phyloP scores from a whole-genome alignment of 1,140 invertebrate species.

The Portunus trituberculatus region DNA sequence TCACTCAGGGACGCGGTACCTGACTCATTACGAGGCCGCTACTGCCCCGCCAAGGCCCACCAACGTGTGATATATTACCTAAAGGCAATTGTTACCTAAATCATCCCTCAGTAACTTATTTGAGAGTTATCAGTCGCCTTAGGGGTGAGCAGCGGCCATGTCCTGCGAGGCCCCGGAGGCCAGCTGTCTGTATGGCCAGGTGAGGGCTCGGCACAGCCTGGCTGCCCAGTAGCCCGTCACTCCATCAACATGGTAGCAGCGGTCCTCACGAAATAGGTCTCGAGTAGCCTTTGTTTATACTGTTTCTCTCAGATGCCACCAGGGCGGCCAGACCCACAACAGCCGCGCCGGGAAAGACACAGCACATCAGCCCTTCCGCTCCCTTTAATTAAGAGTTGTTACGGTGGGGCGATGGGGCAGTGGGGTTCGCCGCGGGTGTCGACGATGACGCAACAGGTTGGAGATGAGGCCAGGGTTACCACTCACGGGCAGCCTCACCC shows the following conservation, averaged over 20 bases:
- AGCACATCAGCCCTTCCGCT: constrained; percentile 63
- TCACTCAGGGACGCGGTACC: neutral
- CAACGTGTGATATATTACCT: constrained; percentile 33
- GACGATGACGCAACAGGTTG: constrained; percentile 66
- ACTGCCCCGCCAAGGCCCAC: neutral
- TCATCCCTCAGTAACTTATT: neutral
- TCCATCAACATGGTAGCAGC: constrained; percentile 42
- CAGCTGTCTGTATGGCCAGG: neutral
- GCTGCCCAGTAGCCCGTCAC: constrained; percentile 57
- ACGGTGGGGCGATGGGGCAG: constrained; percentile 29
- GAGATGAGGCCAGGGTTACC: constrained; percentile 65
- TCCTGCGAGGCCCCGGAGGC: neutral
- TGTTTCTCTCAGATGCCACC: constrained; percentile 54
- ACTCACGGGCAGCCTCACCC: constrained; percentile 38
- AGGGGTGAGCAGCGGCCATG: neutral
- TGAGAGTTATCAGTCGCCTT: no score
- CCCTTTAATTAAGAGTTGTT: constrained; percentile 68
- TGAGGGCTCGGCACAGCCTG: neutral
- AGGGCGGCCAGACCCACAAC: constrained; percentile 35
- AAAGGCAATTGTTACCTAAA: neutral
- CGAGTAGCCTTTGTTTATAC: constrained; percentile 64
- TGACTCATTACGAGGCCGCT: neutral
- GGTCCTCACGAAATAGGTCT: constrained; percentile 62
- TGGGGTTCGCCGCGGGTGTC: constrained; percentile 63
- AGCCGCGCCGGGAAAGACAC: constrained; percentile 58